Evolutionary conservation across 2,113 vertebrate genomes (phyloP).

Genomic region (Sinocyclocheilus anshuiensis): DNA sequence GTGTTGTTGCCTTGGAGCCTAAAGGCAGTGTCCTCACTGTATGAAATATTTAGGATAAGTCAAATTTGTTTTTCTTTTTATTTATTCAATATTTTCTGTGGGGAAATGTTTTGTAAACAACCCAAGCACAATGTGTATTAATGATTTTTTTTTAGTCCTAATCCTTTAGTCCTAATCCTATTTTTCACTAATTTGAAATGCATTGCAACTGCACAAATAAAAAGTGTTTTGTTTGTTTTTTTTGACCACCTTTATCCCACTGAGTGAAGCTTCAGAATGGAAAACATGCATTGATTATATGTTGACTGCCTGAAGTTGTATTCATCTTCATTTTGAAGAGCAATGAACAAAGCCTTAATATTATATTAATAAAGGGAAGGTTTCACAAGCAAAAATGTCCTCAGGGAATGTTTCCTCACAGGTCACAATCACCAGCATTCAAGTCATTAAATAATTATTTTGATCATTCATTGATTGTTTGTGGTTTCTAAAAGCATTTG

Average conservation of each 20-base stretch:
- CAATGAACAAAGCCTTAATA: conserved; percentile 37
- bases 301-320: neutral
- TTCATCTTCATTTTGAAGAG: conserved; percentile 66
- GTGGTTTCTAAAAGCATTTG: neutral
- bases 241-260: conserved; percentile 67
- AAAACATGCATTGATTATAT: conserved; percentile 9
- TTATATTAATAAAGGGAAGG: conserved; percentile 40
- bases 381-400: neutral
- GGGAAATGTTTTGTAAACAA: conserved; percentile 48
- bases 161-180: conserved; percentile 50
- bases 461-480: neutral
- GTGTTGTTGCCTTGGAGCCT: conserved; percentile 35
- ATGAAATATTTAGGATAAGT: conserved; percentile 64
- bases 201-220: conserved; percentile 69
- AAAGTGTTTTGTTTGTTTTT: conserved; percentile 58
- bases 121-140: conserved; percentile 64
- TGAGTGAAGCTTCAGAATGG: conserved; percentile 56
- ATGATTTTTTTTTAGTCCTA: conserved; percentile 62
- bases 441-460: neutral
- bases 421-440: neutral
- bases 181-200: conserved; percentile 68
- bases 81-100: conserved; percentile 27
- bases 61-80: conserved; percentile 53
- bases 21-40: conserved; percentile 55
- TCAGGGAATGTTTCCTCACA: conserved; percentile 3